Conservation (phyloP, 2,797 vertebrate species). For the Melanotaenia nigrans region DNA sequence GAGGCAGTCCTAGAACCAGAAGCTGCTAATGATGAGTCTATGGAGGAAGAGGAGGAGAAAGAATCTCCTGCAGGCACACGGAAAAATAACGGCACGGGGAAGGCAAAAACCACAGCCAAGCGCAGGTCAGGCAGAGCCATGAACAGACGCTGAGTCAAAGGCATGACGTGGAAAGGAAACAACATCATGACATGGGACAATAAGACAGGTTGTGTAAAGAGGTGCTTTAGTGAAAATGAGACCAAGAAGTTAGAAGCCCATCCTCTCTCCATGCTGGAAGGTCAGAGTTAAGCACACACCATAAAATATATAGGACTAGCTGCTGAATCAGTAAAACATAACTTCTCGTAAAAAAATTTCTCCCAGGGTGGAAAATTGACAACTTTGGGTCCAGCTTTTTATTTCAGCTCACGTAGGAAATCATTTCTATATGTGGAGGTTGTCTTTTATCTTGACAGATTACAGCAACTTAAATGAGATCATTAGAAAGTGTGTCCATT, state of each 20-base stretch:
- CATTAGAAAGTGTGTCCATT: neutral
- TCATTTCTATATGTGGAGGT: neutral
- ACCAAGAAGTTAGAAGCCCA: constrained; percentile 41
- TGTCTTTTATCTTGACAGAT: neutral
- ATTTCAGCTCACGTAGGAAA: constrained; percentile 4
- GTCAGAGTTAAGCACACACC: constrained; percentile 31
- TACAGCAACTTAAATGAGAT: constrained; percentile 1
- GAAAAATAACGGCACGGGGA: constrained; percentile 56
- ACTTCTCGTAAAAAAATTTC: constrained; percentile 16
- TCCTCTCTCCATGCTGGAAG: constrained; percentile 23
- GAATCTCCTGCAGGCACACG: constrained; percentile 37
- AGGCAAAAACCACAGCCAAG: constrained; percentile 63
- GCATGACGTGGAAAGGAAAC: constrained; percentile 17
- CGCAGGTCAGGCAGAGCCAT: constrained; percentile 74
- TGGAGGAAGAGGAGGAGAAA: constrained; percentile 51
- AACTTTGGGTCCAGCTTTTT: neutral
- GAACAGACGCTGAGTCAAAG: constrained; percentile 71
- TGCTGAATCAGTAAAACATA: neutral
- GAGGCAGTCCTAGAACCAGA: constrained; percentile 15
- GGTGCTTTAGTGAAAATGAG: constrained; percentile 53
- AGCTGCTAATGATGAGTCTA: constrained; percentile 29
- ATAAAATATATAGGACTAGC: constrained; percentile 9
- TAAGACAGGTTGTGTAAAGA: constrained; percentile 22
- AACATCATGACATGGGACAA: constrained; percentile 16
- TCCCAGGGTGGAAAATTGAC: constrained; percentile 46